Evolutionary conservation across 30 jellyfish, hydroid and myxozoan genomes (phyloP).

Genomic region (Hydractinia echinata): DNA sequence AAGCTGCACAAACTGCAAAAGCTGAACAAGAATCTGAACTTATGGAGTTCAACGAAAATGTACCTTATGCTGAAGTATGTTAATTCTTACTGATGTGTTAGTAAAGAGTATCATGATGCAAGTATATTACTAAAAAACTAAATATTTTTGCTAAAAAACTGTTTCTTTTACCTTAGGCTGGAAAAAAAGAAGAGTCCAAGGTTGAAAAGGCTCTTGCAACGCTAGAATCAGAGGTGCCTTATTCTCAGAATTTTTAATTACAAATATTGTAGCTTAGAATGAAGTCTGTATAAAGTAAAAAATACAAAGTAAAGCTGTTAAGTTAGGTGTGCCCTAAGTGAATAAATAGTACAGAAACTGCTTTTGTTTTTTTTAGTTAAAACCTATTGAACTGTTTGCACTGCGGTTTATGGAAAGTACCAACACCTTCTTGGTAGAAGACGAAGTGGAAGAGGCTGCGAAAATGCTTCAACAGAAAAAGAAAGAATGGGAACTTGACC

Average conservation of each 20-base stretch:
- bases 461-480: slow-evolving; percentile 66
- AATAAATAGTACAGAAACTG: not conserved
- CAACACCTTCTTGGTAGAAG: slow-evolving; percentile 50
- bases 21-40: slow-evolving; percentile 94
- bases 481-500: slow-evolving; percentile 98
- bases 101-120: too few relatives aligned
- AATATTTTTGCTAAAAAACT: not conserved
- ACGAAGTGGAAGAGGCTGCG: slow-evolving; percentile 65
- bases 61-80: slow-evolving; percentile 14
- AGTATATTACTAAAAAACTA: too few relatives aligned
- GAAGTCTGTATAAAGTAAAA: not conserved
- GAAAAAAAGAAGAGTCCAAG: slow-evolving; percentile 48
- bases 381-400: slow-evolving; percentile 73
- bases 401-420: slow-evolving; percentile 74
- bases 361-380: slow-evolving; percentile 36
- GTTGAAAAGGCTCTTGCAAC: slow-evolving; percentile 70
- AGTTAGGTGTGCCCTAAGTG: not conserved
- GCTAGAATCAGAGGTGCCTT: slow-evolving; percentile 73
- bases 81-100: not conserved
- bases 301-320: not conserved
- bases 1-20: slow-evolving; percentile 80
- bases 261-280: not conserved
- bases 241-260: not conserved
- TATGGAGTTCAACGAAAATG: slow-evolving; percentile 82
- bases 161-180: slow-evolving; percentile 1